Conservation (phyloP, 30 jellyfish, hydroid and myxozoan genomes). For the Mastigias papua region DNA sequence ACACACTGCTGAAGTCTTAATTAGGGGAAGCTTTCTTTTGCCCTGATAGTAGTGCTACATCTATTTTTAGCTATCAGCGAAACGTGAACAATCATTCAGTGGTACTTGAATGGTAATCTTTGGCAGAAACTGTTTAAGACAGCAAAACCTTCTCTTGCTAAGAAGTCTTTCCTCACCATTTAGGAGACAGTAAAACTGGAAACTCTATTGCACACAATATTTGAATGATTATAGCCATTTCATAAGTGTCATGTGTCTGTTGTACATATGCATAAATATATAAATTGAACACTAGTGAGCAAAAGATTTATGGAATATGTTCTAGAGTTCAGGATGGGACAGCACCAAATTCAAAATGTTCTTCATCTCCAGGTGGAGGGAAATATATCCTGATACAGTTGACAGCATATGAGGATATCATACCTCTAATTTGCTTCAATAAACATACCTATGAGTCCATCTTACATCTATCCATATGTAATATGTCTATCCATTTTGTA, state of each 20-base stretch:
- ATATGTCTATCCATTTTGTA: conserved; percentile 30
- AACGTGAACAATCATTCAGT: background rate
- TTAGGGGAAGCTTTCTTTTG: background rate
- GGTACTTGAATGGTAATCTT: conserved; percentile 1
- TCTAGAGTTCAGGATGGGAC: conserved; percentile 13
- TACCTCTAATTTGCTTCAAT: conserved; percentile 25
- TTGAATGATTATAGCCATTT: conserved; percentile 20
- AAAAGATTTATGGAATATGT: background rate
- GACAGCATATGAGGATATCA: conserved; percentile 31
- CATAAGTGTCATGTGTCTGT: background rate
- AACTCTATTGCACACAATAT: background rate
- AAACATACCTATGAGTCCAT: conserved; percentile 40
- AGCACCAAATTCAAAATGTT: background rate
- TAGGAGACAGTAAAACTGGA: conserved; percentile 6
- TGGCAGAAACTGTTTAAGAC: background rate
- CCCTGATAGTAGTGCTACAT: conserved; percentile 25
- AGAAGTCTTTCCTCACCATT: background rate
- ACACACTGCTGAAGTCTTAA: conserved; percentile 12
- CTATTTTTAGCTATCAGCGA: conserved; percentile 22
- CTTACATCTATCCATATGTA: conserved; percentile 31
- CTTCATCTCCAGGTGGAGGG: conserved; percentile 51
- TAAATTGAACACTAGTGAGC: conserved; percentile 9
- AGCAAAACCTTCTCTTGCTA: background rate
- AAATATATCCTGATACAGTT: conserved; percentile 44
- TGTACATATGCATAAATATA: conserved; percentile 13